These are phyloP conservation scores for Amphipoea oculea DNA, from an alignment of 2,888 invertebrate genomes.

Conservation along the genomic window DNA sequence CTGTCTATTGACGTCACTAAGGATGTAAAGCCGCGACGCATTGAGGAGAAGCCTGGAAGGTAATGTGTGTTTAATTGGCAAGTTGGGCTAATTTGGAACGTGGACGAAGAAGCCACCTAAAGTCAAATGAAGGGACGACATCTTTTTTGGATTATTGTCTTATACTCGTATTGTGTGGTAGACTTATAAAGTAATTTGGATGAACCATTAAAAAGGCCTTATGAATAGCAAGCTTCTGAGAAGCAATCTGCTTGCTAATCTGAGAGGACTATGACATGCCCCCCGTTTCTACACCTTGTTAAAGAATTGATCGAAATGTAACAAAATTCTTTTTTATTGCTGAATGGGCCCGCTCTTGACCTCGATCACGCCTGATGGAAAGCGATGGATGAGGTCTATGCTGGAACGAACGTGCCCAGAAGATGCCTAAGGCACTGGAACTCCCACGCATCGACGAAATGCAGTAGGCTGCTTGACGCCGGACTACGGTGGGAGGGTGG, in stretches of 20 bases:
- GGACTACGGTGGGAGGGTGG: no score
- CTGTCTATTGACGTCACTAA: conserved; percentile 96
- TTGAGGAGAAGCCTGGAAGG: conserved; percentile 92
- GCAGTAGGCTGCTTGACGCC: no score
- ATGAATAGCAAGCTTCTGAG: no score
- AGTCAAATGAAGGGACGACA: not conserved
- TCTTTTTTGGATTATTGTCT: no score
- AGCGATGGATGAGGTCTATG: no score
- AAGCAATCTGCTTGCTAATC: no score
- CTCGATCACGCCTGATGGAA: no score
- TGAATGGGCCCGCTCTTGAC: no score
- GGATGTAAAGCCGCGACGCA: conserved; percentile 96
- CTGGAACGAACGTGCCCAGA: no score
- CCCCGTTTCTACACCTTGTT: not conserved
- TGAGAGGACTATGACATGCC: not conserved
- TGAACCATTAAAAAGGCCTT: not conserved
- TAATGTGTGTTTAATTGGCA: not conserved
- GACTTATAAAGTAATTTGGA: not conserved
- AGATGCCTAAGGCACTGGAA: no score
- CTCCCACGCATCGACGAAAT: no score
- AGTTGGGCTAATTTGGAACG: not conserved
- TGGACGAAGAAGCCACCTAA: not conserved
- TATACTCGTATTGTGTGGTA: not conserved
- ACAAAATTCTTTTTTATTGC: no score
- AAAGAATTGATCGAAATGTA: not conserved